phyloP scores from a whole-genome alignment of 2,797 vertebrate species.

The Crossoptilon crossoptilon region DNA sequence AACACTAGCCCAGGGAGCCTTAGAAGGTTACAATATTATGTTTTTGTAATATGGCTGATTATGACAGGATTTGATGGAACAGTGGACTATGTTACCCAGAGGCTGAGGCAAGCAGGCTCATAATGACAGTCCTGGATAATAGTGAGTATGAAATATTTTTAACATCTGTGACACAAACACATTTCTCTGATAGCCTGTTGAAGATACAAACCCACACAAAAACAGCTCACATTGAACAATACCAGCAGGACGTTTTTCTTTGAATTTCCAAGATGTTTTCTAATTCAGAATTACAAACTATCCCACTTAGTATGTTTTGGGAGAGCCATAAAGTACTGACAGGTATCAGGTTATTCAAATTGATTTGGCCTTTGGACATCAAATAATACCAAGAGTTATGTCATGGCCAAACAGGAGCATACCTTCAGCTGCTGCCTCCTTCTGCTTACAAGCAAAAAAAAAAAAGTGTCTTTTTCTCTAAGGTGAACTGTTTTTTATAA shows the following conservation, averaged over 20 bases:
- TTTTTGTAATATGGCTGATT: conserved; percentile 70
- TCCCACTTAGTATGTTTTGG: background rate
- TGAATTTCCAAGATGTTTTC: background rate
- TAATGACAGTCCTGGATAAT: conserved; percentile 36
- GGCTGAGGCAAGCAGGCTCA: conserved; percentile 44
- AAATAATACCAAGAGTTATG: background rate
- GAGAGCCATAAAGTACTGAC: background rate
- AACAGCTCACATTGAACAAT: background rate
- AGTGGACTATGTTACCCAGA: conserved; percentile 56
- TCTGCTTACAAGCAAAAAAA: background rate
- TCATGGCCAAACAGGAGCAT: background rate
- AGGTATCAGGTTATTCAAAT: background rate
- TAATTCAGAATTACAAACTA: background rate
- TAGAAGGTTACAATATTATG: conserved; percentile 71
- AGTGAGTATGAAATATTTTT: conserved; percentile 35
- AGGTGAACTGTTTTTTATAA: background rate
- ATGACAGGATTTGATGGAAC: conserved; percentile 56
- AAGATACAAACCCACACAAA: background rate
- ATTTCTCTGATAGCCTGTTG: background rate
- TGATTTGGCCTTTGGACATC: background rate
- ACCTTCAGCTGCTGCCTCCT: background rate
- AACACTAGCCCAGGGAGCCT: conserved; percentile 58
- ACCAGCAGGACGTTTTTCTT: background rate
- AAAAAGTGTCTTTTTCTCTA: background rate
- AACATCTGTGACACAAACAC: conserved; percentile 43